These are phyloP conservation scores for Andrena flavipes DNA, from an alignment of 2,888 invertebrate genomes.

Conservation along the genomic window DNA sequence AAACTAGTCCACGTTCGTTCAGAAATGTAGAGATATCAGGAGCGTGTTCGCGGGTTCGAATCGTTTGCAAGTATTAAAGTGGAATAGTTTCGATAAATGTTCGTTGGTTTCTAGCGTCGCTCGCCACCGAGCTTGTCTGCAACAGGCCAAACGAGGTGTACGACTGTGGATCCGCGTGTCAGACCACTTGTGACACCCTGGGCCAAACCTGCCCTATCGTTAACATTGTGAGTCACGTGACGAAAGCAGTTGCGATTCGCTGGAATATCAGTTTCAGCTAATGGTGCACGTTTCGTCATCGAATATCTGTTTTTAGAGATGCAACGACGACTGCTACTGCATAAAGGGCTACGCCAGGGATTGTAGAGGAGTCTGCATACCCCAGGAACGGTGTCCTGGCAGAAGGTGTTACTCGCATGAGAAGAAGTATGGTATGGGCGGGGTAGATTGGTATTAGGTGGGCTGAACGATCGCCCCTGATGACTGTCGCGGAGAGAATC, in stretches of 20 bases:
- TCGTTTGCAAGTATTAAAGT: not conserved
- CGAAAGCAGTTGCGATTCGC: not conserved
- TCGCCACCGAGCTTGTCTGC: not conserved
- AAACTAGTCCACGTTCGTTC: too few relatives aligned
- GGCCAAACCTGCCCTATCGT: constrained; percentile 14
- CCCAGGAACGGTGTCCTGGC: not conserved
- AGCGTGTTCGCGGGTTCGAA: not conserved
- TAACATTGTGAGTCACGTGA: constrained; percentile 47
- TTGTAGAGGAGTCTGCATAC: constrained; percentile 15
- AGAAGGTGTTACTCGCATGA: fast-evolving
- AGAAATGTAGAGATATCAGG: too few relatives aligned
- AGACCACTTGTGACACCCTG: constrained; percentile 36
- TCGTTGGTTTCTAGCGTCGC: constrained; percentile 8
- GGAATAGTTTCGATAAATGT: not conserved
- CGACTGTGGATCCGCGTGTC: constrained; percentile 60
- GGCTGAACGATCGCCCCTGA: too few relatives aligned
- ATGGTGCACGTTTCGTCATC: not conserved
- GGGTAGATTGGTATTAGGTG: too few relatives aligned
- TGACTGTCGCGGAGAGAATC: too few relatives aligned
- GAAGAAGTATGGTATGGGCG: not conserved
- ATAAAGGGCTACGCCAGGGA: constrained; percentile 39
- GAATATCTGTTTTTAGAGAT: constrained; percentile 34
- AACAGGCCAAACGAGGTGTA: constrained; percentile 39
- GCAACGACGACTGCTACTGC: constrained; percentile 61
- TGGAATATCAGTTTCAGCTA: not conserved